phyloP scores from a whole-genome alignment of 1,140 invertebrate species.

The Luehdorfia chinensis region DNA sequence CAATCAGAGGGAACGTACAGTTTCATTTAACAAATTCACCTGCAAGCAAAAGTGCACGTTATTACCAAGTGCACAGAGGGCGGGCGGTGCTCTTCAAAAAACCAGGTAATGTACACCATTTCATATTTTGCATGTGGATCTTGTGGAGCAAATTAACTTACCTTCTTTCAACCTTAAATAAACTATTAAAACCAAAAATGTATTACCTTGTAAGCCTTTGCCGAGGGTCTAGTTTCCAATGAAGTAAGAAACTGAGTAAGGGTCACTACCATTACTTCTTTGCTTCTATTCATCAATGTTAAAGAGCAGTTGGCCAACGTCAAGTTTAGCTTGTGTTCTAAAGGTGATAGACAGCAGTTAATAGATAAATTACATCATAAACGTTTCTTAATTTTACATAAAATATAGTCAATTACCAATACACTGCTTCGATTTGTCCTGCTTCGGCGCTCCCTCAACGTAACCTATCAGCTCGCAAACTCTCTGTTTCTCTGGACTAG shows the following conservation, averaged over 20 bases:
- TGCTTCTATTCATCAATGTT: constrained; percentile 82
- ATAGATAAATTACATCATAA: no score
- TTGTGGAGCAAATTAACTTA: no score
- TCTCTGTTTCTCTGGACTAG: constrained; percentile 80
- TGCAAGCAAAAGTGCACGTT: no score
- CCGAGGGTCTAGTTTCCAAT: constrained; percentile 84
- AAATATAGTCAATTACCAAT: constrained; percentile 64
- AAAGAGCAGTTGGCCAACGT: constrained; percentile 86
- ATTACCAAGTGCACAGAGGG: no score
- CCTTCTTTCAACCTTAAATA: no score
- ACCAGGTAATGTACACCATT: no score
- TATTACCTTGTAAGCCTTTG: constrained; percentile 81
- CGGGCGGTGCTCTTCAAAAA: no score
- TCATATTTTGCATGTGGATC: no score
- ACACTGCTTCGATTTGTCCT: constrained; percentile 78
- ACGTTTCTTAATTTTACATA: no score
- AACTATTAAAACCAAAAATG: no score
- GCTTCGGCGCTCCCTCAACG: constrained; percentile 55
- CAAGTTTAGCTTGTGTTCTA: constrained; percentile 89
- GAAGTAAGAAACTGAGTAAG: constrained; percentile 86
- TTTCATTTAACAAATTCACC: no score
- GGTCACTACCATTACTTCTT: constrained; percentile 85
- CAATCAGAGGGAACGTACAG: no score
- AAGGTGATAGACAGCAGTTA: neutral
- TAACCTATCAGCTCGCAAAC: constrained; percentile 81